These are phyloP conservation scores for Naja naja DNA, from an alignment of 2,113 vertebrate species.

Conservation along the genomic window DNA sequence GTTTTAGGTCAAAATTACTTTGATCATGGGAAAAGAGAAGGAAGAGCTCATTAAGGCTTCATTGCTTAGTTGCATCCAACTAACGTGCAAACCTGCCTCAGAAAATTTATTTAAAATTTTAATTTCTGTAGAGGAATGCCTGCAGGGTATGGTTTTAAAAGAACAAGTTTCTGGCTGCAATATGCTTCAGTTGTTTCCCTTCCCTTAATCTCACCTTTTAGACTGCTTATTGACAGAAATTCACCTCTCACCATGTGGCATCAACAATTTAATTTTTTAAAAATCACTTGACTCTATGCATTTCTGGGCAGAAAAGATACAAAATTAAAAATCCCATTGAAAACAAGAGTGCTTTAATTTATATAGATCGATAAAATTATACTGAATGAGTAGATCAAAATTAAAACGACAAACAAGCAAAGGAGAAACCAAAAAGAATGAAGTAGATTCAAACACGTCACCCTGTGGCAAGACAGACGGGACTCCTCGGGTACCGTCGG, in stretches of 20 bases:
- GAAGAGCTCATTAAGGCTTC: not conserved
- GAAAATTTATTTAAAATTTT: not conserved
- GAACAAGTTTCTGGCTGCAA: not conserved
- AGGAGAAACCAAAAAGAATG: constrained; percentile 27
- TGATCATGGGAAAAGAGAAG: not conserved
- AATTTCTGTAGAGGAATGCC: not conserved
- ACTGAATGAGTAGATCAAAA: constrained; percentile 23
- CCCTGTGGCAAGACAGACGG: too few species aligned
- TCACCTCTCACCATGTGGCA: not conserved
- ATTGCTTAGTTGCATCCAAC: not conserved
- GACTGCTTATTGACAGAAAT: not conserved
- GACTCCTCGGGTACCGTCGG: too few species aligned
- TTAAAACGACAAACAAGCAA: constrained; percentile 38
- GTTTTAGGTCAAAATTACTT: too few species aligned
- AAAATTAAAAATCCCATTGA: not conserved
- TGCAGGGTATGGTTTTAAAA: not conserved
- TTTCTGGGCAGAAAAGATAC: not conserved
- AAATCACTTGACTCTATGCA: not conserved
- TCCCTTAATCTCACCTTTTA: not conserved
- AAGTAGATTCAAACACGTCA: accelerated
- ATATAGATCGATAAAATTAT: constrained; percentile 33
- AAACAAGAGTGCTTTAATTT: constrained; percentile 4
- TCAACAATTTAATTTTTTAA: not conserved
- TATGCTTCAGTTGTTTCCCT: not conserved
- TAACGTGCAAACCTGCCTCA: not conserved